phyloP scores from a whole-genome alignment of 2,113 vertebrate genomes.

The Corythaeola cristata region DNA sequence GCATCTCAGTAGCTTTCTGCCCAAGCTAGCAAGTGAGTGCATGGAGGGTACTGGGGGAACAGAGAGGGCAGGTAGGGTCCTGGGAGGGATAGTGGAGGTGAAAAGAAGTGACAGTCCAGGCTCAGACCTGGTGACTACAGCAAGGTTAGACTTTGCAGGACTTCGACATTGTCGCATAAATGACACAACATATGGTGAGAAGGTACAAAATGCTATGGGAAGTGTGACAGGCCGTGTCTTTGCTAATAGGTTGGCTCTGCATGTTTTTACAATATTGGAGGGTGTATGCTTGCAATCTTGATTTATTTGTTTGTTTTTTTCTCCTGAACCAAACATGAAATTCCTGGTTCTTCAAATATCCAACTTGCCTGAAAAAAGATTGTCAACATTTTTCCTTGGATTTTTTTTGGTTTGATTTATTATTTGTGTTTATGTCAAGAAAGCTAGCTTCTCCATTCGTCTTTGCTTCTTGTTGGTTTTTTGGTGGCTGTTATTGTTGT shows the following conservation, averaged over 20 bases:
- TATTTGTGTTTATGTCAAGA: neutral
- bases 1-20: neutral
- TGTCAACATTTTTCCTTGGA: neutral
- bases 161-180: neutral
- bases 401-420: neutral
- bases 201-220: neutral
- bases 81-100: rapidly evolving
- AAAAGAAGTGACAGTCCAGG: neutral
- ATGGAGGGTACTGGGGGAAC: neutral
- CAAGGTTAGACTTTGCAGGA: neutral
- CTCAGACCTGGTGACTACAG: neutral
- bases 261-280: neutral
- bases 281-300: neutral
- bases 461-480: neutral
- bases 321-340: neutral
- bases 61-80: too few relatives aligned
- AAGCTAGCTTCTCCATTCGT: neutral
- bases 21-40: rapidly evolving
- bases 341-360: neutral
- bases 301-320: neutral
- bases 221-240: neutral
- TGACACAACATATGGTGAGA: rapidly evolving
- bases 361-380: neutral
- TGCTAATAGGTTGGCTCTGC: neutral
- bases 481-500: neutral